A percentile compares a stretch with the other conserved stretches of the same genome.
phyloP scores from a whole-genome alignment of 1,140 invertebrate genomes.

The Drosophila hydei region DNA sequence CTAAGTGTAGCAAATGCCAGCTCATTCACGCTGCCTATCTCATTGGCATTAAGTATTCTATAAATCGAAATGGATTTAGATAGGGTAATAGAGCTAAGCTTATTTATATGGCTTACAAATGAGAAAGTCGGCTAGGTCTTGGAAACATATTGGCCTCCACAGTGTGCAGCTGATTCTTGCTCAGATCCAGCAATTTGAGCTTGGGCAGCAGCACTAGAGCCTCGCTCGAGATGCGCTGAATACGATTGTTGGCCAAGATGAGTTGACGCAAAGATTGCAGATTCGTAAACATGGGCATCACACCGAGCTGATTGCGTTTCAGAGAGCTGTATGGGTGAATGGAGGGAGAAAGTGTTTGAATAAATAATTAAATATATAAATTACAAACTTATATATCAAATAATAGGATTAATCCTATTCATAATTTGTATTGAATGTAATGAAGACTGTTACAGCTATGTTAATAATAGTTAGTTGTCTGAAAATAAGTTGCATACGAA shows the following conservation, averaged over 20 bases:
- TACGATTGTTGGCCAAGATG: constrained; percentile 87
- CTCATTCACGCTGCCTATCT: constrained; percentile 88
- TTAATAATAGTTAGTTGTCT: too few relatives aligned
- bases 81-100: neutral
- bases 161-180: constrained; percentile 87
- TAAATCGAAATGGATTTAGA: constrained; percentile 42
- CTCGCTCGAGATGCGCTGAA: constrained; percentile 86
- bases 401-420: too few relatives aligned
- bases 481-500: too few relatives aligned
- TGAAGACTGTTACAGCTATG: too few relatives aligned
- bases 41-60: constrained; percentile 91
- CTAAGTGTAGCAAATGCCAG: constrained; percentile 90
- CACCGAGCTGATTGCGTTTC: constrained; percentile 76
- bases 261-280: constrained; percentile 84
- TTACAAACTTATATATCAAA: neutral
- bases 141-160: constrained; percentile 85
- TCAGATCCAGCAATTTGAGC: constrained; percentile 87
- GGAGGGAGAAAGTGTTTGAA: neutral
- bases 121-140: constrained; percentile 81
- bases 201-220: constrained; percentile 87
- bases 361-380: neutral
- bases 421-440: too few relatives aligned
- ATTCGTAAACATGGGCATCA: constrained; percentile 73
- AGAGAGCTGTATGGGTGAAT: constrained; percentile 41
- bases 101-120: constrained; percentile 83